Evolutionary conservation across 2,888 invertebrate genomes (phyloP).

Genomic region (Agonopterix alstromeriana): DNA sequence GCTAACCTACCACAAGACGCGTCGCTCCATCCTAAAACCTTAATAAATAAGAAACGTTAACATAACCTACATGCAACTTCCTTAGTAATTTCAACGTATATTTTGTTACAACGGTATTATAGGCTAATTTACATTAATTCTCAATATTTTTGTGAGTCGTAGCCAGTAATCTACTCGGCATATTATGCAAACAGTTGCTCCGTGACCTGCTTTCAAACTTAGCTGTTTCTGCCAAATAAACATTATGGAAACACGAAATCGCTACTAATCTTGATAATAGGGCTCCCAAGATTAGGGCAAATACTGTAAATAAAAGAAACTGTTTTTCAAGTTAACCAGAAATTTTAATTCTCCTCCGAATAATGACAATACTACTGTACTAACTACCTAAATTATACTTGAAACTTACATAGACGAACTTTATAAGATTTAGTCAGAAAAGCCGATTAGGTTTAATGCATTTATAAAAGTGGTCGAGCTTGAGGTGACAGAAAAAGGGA

Average conservation of each 20-base stretch:
- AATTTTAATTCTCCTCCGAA: background rate
- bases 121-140: conserved; percentile 29
- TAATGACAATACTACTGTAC: background rate
- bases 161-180: conserved; percentile 5
- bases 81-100: no score
- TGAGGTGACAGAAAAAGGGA: no score
- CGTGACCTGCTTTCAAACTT: conserved; percentile 8
- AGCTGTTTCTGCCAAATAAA: conserved; percentile 1
- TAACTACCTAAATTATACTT: no score
- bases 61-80: no score
- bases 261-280: conserved; percentile 1
- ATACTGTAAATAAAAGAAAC: background rate
- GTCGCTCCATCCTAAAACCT: no score
- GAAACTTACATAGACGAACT: no score
- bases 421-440: no score
- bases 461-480: no score
- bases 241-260: conserved; percentile 1
- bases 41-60: no score
- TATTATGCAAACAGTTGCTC: conserved; percentile 9
- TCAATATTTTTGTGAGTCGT: conserved; percentile 29
- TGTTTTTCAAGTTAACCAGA: background rate
- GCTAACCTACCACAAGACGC: no score
- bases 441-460: no score
- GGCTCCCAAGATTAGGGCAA: background rate
- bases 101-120: background rate